Evolutionary conservation across 1,140 invertebrate species (phyloP).

Genomic region (Hycleus cichorii): DNA sequence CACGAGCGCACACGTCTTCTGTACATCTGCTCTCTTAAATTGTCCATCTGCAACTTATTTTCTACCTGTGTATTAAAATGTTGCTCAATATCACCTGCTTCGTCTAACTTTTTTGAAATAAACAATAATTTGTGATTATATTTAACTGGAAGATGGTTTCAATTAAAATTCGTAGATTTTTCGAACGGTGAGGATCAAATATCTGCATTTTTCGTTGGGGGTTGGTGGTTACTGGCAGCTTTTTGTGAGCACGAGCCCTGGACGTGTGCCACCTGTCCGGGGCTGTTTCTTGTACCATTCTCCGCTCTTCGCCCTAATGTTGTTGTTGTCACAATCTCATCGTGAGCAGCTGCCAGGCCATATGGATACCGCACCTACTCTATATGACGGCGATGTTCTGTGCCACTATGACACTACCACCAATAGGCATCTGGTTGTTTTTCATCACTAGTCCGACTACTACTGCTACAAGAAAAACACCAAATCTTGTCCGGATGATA

Average conservation of each 20-base stretch:
- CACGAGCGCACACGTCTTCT: background rate
- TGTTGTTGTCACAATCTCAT: slow-evolving; percentile 6
- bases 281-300: background rate
- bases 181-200: too few species aligned
- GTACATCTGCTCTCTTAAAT: background rate
- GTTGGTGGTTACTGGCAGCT: background rate
- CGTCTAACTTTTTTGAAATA: background rate
- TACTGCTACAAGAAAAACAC: too few species aligned
- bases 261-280: slow-evolving; percentile 14
- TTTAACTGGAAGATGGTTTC: too few species aligned
- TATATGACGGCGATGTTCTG: background rate
- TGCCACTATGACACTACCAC: too few species aligned
- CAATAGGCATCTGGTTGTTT: too few species aligned
- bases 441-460: too few species aligned
- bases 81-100: background rate
- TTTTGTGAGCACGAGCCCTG: slow-evolving; percentile 8
- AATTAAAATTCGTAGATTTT: too few species aligned
- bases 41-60: background rate
- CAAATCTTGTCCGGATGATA: too few species aligned
- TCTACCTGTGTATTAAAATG: background rate
- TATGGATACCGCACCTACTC: slow-evolving; percentile 7
- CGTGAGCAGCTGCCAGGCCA: slow-evolving; percentile 11
- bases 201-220: background rate
- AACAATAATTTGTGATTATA: too few species aligned
- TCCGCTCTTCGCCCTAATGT: background rate